Conservation (phyloP, 2,888 invertebrate genomes). For the Drosophila austrosaltans region DNA sequence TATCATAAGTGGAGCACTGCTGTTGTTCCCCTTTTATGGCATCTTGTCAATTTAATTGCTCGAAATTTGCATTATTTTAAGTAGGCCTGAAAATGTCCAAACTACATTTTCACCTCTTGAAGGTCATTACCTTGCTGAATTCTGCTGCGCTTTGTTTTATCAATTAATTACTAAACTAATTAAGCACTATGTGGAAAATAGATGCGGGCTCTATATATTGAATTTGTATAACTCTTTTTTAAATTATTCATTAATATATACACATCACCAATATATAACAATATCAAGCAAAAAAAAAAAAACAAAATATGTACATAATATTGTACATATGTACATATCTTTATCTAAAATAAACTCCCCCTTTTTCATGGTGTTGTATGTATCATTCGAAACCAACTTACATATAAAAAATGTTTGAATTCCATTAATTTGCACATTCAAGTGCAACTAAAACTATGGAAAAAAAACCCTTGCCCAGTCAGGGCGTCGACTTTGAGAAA, state of each 20-base stretch:
- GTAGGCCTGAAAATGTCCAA: constrained; percentile 38
- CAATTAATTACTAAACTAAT: constrained; percentile 10
- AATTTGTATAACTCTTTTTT: background rate
- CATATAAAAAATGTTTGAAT: background rate
- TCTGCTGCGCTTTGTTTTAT: background rate
- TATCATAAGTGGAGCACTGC: constrained; percentile 30
- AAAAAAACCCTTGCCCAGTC: background rate
- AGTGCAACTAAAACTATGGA: background rate
- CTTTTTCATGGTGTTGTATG: too few species aligned
- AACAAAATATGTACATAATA: background rate
- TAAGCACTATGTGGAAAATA: background rate
- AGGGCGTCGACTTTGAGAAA: background rate
- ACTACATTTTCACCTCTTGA: background rate
- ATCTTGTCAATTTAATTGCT: constrained; percentile 17
- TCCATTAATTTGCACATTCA: background rate
- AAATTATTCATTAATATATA: constrained; percentile 1
- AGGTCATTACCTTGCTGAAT: constrained; percentile 7
- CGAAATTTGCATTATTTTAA: constrained; percentile 29
- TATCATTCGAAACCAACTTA: too few species aligned
- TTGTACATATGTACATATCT: too few species aligned
- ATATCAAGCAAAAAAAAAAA: background rate
- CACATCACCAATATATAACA: background rate
- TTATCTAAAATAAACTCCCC: too few species aligned
- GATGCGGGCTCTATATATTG: constrained; percentile 3
- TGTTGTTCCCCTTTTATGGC: background rate